Percentiles rank a stretch among this genome's conserved stretches.
Evolutionary conservation across 1,140 invertebrate genomes (phyloP).

Genomic region (Platyscapa corneri): DNA sequence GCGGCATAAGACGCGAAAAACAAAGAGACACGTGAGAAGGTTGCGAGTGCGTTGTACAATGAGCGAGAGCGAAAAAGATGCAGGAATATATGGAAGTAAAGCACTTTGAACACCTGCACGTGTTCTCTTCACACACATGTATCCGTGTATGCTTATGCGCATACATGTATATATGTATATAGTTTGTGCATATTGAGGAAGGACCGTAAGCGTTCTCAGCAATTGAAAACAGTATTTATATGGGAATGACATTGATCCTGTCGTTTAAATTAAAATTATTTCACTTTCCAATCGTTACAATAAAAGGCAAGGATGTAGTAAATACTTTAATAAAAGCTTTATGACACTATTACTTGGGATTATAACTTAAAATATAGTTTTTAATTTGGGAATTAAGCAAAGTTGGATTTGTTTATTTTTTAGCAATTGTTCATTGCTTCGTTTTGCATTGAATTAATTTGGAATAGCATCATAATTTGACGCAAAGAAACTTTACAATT

Average conservation of each 20-base stretch:
- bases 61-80: constrained; percentile 48
- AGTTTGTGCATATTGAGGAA: not conserved
- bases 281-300: not conserved
- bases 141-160: not conserved
- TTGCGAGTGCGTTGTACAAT: constrained; percentile 48
- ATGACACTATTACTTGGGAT: no score
- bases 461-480: no score
- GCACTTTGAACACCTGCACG: constrained; percentile 46
- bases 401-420: no score
- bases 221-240: constrained; percentile 26
- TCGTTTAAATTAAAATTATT: constrained; percentile 14
- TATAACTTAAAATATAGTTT: no score
- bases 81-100: constrained; percentile 17
- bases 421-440: no score
- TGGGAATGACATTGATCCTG: constrained; percentile 33
- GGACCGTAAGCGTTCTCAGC: not conserved
- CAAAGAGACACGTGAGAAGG: not conserved
- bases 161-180: not conserved
- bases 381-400: no score
- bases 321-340: no score
- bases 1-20: not conserved
- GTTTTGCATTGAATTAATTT: no score
- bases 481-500: no score
- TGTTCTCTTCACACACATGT: constrained; percentile 53
- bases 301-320: not conserved